A percentile compares a stretch with the other conserved stretches of the same genome.
These are phyloP conservation scores for Plebejus anna DNA, from an alignment of 2,888 invertebrate genomes.

Conservation along the genomic window DNA sequence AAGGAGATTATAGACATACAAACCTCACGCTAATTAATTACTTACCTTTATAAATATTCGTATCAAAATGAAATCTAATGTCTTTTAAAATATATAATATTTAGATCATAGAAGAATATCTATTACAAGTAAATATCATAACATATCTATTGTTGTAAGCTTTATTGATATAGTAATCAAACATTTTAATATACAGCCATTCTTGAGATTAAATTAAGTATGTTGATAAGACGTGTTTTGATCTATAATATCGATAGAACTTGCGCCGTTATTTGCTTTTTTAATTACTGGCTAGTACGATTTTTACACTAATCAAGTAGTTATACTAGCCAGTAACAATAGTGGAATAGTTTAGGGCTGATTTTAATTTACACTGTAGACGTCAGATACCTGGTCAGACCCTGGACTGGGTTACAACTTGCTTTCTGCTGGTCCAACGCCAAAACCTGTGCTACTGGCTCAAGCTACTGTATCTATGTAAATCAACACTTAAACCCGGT, in stretches of 20 bases:
- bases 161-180: background rate
- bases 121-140: background rate
- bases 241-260: background rate
- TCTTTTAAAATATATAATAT: constrained; percentile 3
- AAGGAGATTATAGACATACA: constrained; percentile 13
- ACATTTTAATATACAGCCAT: constrained; percentile 1
- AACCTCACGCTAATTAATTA: background rate
- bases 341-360: background rate
- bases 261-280: background rate
- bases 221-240: background rate
- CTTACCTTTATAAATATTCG: background rate
- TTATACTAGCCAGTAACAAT: background rate
- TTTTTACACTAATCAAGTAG: background rate
- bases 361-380: too few relatives aligned
- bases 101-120: background rate
- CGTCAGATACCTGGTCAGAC: too few relatives aligned
- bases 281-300: background rate
- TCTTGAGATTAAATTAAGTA: background rate
- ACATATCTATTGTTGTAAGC: background rate
- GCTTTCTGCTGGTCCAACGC: too few relatives aligned
- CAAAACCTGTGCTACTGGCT: too few relatives aligned
- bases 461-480: background rate
- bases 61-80: constrained; percentile 1
- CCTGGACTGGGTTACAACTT: background rate
- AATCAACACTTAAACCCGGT: background rate